These are phyloP conservation scores for Nothocercus julius DNA, from an alignment of 2,113 vertebrate species.

Conservation along the genomic window DNA sequence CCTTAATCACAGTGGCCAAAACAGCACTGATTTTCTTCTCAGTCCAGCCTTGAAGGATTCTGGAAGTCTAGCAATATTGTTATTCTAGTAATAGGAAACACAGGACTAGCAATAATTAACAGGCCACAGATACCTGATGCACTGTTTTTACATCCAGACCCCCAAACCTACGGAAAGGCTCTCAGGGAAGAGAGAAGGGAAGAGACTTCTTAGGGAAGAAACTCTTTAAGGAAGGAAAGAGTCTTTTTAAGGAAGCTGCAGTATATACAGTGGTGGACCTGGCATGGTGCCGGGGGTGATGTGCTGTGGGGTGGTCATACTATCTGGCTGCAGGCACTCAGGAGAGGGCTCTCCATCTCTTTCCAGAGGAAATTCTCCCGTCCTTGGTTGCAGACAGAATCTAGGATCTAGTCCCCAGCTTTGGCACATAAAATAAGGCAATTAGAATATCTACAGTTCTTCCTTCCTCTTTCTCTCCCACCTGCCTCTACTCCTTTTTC, in stretches of 20 bases:
- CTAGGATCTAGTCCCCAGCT: neutral
- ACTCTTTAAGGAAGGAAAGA: neutral
- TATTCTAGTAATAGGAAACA: neutral
- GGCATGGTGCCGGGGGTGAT: neutral
- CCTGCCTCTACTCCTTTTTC: neutral
- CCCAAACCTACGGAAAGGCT: neutral
- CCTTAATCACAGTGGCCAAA: neutral
- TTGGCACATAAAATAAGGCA: neutral
- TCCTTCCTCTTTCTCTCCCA: neutral
- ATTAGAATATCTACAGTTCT: neutral
- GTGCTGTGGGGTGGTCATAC: neutral
- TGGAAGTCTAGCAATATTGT: neutral
- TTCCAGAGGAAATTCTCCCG: neutral
- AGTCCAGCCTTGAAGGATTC: rapidly evolving
- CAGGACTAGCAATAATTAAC: neutral
- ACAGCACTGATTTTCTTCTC: neutral
- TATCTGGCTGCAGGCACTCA: neutral
- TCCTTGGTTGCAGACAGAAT: neutral
- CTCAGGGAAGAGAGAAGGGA: neutral
- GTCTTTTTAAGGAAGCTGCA: neutral
- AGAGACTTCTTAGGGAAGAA: neutral
- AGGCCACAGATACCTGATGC: neutral
- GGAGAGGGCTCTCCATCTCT: neutral
- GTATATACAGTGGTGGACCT: too few species aligned
- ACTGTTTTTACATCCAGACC: neutral